Evolutionary conservation across 2,797 vertebrate genomes (phyloP).

Genomic region (Betta splendens): DNA sequence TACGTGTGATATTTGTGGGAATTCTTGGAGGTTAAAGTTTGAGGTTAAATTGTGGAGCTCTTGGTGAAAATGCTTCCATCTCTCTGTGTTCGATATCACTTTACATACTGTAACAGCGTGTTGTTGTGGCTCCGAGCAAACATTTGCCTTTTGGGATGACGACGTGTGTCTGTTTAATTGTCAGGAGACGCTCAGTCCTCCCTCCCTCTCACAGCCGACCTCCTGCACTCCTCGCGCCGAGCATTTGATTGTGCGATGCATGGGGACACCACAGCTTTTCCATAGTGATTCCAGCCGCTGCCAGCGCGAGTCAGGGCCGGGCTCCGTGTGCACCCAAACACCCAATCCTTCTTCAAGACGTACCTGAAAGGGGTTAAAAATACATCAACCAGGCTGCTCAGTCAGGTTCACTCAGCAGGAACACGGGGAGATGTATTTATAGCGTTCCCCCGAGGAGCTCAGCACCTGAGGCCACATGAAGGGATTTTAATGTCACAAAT

Average conservation of each 20-base stretch:
- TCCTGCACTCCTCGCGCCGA: slow-evolving; percentile 60
- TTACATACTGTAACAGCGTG: slow-evolving; percentile 6
- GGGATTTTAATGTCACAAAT: slow-evolving; percentile 75
- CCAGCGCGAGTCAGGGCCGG: slow-evolving; percentile 69
- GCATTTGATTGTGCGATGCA: slow-evolving; percentile 65
- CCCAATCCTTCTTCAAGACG: slow-evolving; percentile 53
- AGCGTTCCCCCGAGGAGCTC: slow-evolving; percentile 33
- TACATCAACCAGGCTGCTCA: slow-evolving; percentile 32
- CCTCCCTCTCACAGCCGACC: slow-evolving; percentile 55
- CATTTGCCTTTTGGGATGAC: slow-evolving; percentile 47
- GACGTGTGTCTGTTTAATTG: slow-evolving; percentile 41
- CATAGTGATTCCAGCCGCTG: slow-evolving; percentile 68
- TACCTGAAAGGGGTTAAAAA: slow-evolving; percentile 61
- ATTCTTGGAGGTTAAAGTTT: neutral
- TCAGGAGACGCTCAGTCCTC: slow-evolving; percentile 36
- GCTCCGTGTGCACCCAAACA: slow-evolving; percentile 48
- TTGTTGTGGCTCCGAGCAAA: slow-evolving; percentile 30
- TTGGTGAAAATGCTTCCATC: slow-evolving; percentile 1
- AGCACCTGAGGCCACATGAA: slow-evolving; percentile 62
- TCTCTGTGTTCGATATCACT: slow-evolving; percentile 23
- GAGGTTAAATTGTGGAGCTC: neutral
- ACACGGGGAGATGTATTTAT: slow-evolving; percentile 37
- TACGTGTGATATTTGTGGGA: neutral
- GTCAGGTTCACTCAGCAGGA: slow-evolving; percentile 64
- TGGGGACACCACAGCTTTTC: slow-evolving; percentile 63